phyloP scores from a whole-genome alignment of 1,140 invertebrate species.

The Phenacoccus solenopsis region DNA sequence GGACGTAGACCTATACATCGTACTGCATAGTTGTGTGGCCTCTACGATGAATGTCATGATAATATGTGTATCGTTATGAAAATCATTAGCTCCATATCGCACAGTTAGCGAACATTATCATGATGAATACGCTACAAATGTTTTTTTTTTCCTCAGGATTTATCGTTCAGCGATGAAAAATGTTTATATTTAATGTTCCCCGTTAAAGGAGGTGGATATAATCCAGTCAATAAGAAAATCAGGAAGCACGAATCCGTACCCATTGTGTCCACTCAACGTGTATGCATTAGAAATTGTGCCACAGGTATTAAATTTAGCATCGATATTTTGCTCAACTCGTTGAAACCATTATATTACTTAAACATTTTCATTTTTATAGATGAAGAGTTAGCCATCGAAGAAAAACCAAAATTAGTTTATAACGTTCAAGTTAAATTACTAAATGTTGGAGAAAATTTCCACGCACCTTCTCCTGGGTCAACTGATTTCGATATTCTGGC shows the following conservation, averaged over 20 bases:
- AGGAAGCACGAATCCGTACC: conserved; percentile 66
- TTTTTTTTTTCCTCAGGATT: too few relatives aligned
- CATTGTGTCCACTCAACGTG: conserved; percentile 56
- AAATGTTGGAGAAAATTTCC: conserved; percentile 60
- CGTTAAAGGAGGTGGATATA: conserved; percentile 66
- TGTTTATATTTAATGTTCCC: conserved; percentile 84
- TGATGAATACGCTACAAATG: too few relatives aligned
- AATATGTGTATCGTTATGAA: too few relatives aligned
- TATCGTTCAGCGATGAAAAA: conserved; percentile 65
- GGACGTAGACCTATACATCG: too few relatives aligned
- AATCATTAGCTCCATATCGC: too few relatives aligned
- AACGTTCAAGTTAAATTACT: conserved; percentile 58
- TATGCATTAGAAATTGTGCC: conserved; percentile 72
- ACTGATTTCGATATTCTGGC: conserved; percentile 60
- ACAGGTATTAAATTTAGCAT: conserved; percentile 38
- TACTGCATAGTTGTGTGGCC: too few relatives aligned
- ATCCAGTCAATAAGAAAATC: conserved; percentile 73
- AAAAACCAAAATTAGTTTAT: conserved; percentile 50
- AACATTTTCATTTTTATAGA: conserved; percentile 19
- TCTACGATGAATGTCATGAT: too few relatives aligned
- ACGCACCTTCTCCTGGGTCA: conserved; percentile 49
- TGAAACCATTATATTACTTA: not conserved
- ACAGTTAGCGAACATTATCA: too few relatives aligned
- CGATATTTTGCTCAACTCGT: too few relatives aligned
- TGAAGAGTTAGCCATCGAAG: conserved; percentile 33